Evolutionary conservation across 2,797 vertebrate genomes (phyloP).

Genomic region (Platyrinchus mystaceus): DNA sequence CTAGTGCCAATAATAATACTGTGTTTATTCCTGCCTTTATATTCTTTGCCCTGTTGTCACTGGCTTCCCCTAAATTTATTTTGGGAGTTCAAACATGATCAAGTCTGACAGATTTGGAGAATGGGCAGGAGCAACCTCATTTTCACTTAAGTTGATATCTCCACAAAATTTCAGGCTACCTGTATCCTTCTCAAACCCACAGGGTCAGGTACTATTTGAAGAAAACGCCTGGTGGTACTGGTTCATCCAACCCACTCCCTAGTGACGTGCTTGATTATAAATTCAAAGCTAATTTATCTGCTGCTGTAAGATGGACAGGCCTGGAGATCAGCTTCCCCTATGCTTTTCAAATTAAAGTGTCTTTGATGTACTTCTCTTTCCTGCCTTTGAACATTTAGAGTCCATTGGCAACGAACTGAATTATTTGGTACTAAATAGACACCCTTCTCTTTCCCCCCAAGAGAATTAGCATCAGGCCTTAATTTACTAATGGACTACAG

Average conservation of each 20-base stretch:
- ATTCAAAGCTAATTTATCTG: not conserved
- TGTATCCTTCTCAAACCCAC: not conserved
- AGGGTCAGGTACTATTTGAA: not conserved
- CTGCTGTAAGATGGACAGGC: not conserved
- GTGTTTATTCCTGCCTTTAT: not conserved
- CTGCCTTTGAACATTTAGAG: conserved; percentile 47
- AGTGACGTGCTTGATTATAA: not conserved
- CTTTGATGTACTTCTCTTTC: conserved; percentile 41
- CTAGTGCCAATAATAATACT: not conserved
- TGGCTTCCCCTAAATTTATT: not conserved
- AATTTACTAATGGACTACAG: conserved; percentile 61
- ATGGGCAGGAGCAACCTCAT: not conserved
- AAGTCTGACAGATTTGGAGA: not conserved
- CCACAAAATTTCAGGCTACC: not conserved
- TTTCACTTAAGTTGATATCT: not conserved
- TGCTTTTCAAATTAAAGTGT: not conserved
- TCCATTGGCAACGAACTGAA: not conserved
- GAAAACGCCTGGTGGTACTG: not conserved
- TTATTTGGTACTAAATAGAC: conserved; percentile 8
- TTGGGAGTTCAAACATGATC: not conserved
- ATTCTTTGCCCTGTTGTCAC: not conserved
- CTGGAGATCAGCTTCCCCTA: not conserved
- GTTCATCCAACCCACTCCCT: not conserved
- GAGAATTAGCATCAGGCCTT: conserved; percentile 56
- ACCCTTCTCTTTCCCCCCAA: not conserved